Evolutionary conservation across 2,888 invertebrate species (phyloP).

Genomic region (Lepetodrilus schrolli): DNA sequence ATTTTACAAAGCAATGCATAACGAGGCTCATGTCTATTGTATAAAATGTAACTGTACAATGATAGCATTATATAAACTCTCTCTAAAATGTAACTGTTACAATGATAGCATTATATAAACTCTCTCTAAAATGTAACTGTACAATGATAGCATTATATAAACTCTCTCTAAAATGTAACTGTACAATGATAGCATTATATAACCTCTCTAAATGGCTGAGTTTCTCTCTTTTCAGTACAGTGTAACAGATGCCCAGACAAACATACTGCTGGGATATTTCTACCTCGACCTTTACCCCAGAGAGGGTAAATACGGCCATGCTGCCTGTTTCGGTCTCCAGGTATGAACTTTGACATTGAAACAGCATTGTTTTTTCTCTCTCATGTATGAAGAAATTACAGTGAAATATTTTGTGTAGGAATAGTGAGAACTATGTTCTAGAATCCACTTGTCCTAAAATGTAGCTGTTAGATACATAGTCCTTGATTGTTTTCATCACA

Average conservation of each 20-base stretch:
- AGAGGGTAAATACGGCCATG: slow-evolving; percentile 78
- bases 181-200: not conserved
- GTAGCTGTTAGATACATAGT: too few species aligned
- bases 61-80: too few species aligned
- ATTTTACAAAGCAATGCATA: too few species aligned
- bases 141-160: too few species aligned
- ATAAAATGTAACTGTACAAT: too few species aligned
- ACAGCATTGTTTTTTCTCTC: not conserved
- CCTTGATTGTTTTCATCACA: too few species aligned
- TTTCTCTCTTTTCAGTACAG: slow-evolving; percentile 67
- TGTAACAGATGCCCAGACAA: slow-evolving; percentile 73
- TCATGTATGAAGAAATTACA: not conserved
- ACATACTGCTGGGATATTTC: slow-evolving; percentile 76
- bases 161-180: too few species aligned
- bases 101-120: too few species aligned
- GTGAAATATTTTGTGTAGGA: not conserved
- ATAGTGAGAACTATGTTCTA: not conserved
- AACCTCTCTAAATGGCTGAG: too few species aligned
- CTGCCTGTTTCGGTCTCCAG: slow-evolving; percentile 76
- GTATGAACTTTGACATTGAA: slow-evolving; percentile 50
- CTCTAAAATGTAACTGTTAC: too few species aligned
- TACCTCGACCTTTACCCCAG: slow-evolving; percentile 77
- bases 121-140: too few species aligned
- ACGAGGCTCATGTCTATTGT: too few species aligned
- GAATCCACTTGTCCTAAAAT: not conserved